phyloP scores from a whole-genome alignment of 2,113 vertebrate species.

The Macrotis lagotis region DNA sequence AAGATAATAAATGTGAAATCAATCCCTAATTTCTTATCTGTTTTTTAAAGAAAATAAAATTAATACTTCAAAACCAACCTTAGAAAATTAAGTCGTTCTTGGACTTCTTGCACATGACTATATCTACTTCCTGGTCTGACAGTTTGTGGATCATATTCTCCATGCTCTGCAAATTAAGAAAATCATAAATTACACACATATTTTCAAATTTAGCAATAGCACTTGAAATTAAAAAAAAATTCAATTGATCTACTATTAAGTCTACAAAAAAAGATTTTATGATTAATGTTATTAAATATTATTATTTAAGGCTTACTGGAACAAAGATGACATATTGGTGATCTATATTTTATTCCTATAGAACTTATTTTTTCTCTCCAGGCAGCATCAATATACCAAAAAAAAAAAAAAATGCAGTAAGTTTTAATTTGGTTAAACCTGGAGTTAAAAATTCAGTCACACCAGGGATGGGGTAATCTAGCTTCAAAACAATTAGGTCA shows the following conservation, averaged over 20 bases:
- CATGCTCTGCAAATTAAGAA: slow-evolving; percentile 89
- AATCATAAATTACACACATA: slow-evolving; percentile 61
- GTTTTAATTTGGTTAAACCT: background rate
- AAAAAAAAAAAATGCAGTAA: background rate
- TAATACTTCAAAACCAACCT: slow-evolving; percentile 85
- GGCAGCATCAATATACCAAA: background rate
- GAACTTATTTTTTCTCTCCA: background rate
- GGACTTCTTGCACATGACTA: slow-evolving; percentile 99
- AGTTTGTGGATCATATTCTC: slow-evolving; percentile 98
- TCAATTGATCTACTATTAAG: background rate
- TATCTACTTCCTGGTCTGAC: slow-evolving; percentile 98
- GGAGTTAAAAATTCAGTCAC: background rate
- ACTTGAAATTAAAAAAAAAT: background rate
- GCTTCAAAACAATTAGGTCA: background rate
- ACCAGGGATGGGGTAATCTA: background rate
- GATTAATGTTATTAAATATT: slow-evolving; percentile 38
- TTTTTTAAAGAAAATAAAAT: slow-evolving; percentile 27
- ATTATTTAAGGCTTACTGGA: slow-evolving; percentile 21
- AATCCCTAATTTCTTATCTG: slow-evolving; percentile 20
- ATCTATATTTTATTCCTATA: slow-evolving; percentile 4
- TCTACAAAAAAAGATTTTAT: slow-evolving; percentile 38
- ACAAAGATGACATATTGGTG: background rate
- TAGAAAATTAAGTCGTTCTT: slow-evolving; percentile 98
- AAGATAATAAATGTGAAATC: slow-evolving; percentile 12
- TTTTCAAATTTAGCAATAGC: background rate